phyloP scores from a whole-genome alignment of 2,888 invertebrate species.

The Imbricaverruca yamaguchii region DNA sequence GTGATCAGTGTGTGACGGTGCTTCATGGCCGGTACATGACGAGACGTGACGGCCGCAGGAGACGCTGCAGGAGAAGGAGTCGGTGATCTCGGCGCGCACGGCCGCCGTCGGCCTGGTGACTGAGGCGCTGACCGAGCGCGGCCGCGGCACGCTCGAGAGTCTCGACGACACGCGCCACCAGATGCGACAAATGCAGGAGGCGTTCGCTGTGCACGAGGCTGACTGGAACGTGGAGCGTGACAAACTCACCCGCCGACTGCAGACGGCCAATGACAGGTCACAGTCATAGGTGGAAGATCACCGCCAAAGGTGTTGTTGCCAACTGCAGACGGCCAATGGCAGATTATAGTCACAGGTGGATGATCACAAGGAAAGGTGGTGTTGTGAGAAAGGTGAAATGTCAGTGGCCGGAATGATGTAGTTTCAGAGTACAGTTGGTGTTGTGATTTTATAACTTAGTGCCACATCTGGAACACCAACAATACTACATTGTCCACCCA shows the following conservation, averaged over 20 bases:
- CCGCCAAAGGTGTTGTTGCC: constrained; percentile 34
- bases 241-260: constrained; percentile 49
- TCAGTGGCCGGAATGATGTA: no score
- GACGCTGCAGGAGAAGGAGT: constrained; percentile 69
- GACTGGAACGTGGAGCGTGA: constrained; percentile 62
- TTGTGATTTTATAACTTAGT: no score
- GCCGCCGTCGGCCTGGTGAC: constrained; percentile 68
- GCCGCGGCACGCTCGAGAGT: constrained; percentile 59
- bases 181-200: constrained; percentile 70
- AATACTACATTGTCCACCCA: no score
- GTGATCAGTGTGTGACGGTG: no score
- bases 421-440: no score
- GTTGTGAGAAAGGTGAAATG: constrained; percentile 38
- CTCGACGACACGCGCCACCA: constrained; percentile 71
- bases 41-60: constrained; percentile 52
- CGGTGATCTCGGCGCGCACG: constrained; percentile 70
- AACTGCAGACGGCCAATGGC: constrained; percentile 51
- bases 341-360: constrained; percentile 36
- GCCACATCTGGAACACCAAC: no score
- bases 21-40: no score
- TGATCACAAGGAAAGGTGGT: no score
- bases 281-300: constrained; percentile 25
- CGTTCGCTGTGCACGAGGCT: constrained; percentile 60
- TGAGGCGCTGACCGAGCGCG: constrained; percentile 51
- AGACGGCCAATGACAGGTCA: constrained; percentile 49